Conservation (phyloP, 2,113 vertebrate species). For the Piprites chloris region DNA sequence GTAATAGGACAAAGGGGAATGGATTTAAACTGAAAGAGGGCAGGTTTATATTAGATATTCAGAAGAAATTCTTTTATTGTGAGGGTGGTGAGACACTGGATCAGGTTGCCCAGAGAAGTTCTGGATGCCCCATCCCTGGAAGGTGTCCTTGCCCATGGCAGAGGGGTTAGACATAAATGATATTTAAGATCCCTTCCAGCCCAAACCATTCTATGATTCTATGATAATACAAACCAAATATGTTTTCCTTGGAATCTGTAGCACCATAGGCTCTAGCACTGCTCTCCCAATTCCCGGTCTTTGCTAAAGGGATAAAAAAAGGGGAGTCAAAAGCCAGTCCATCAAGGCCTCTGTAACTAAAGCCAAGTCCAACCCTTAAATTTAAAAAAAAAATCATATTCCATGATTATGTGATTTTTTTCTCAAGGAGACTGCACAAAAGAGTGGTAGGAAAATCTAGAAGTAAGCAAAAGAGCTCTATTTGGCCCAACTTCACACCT, state of each 20-base stretch:
- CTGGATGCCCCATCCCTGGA: not conserved
- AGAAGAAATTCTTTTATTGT: not conserved
- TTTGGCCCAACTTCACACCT: not conserved
- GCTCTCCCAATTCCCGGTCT: not conserved
- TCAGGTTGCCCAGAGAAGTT: not conserved
- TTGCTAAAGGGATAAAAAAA: not conserved
- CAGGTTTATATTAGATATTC: not conserved
- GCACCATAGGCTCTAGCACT: not conserved
- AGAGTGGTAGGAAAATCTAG: not conserved
- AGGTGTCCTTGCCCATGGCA: rapidly evolving
- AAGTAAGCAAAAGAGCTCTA: not conserved
- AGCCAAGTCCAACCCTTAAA: not conserved
- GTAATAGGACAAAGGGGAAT: not conserved
- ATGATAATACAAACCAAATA: not conserved
- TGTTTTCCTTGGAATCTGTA: not conserved
- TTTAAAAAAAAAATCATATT: rapidly evolving
- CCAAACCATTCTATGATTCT: not conserved
- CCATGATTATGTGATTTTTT: not conserved
- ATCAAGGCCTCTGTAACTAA: not conserved
- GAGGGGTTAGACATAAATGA: not conserved
- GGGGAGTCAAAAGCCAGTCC: not conserved
- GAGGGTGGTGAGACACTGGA: not conserved
- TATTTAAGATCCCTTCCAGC: not conserved
- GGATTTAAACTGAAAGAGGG: not conserved
- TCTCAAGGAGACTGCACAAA: not conserved